Evolutionary conservation across 2,888 invertebrate species (phyloP), one percentile per base, ranked within the genome.

Genomic region (Pandemis corylana): DNA sequence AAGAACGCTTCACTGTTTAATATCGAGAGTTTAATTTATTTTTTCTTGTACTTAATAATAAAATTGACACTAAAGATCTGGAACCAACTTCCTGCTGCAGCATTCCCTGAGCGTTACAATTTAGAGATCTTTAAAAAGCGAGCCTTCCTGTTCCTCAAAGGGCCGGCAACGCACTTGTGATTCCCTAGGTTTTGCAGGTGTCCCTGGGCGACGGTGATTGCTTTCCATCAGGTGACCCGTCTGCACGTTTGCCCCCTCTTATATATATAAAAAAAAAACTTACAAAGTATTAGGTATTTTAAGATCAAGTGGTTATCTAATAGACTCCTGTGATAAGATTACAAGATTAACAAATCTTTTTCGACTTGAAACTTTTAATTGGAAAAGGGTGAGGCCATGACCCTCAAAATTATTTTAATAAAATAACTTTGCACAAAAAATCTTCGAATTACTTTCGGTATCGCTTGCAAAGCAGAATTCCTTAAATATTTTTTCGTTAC

Each of bases 291-390:
- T 20, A n/a, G n/a, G n/a, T n/a, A 9, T 56, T 56, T 20, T 15
- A 20, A 56, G 15, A 15, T 51, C 5, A 56, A 15, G 20, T 12
- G 12, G 28, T 59, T 28, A 28, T 46, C 62, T 62, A 49, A 46
- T 46, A 7, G 15, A 72, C 36, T 36, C 41, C 46, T 59, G 20
- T 63, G 63, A 36, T 68, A 62, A 68, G 63, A 73, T 64, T 59
- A 64, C 36, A 59, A 64, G 49, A 63, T 68, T 64, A 64, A 59
- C 68, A 68, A 68, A 68, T 68, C n/a, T 59, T 66, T 68, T 66
- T 61, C 51, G 61, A 61, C 61, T 66, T 66, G 13, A 74, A 70
- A 74, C 61, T 70, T 74, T 70, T 74, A 70, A 74, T 70, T 62
- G 53, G 61, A 69, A 70, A 74, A 66, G 66, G 61, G 59, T 62